These are phyloP conservation scores for Casuarius casuarius DNA, from an alignment of 2,113 vertebrate species.

Conservation along the genomic window DNA sequence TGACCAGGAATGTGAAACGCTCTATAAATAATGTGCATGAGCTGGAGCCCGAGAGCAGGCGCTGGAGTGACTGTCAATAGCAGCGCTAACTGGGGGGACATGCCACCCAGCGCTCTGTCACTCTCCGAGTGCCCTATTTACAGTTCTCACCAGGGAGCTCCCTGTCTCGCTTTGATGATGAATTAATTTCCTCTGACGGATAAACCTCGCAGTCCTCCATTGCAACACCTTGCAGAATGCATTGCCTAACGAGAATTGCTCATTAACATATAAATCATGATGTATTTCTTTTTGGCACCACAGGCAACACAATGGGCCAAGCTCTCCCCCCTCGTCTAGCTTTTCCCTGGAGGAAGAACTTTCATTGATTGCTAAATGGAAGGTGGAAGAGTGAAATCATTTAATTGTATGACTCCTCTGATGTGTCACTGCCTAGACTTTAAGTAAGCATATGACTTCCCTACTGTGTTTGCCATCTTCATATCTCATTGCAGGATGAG, in stretches of 20 bases:
- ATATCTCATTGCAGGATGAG: neutral
- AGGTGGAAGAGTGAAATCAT: conserved; percentile 6
- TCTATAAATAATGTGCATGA: conserved; percentile 46
- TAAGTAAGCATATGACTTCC: neutral
- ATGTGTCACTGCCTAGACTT: neutral
- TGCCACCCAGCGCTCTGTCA: conserved; percentile 57
- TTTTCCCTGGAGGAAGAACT: conserved; percentile 39
- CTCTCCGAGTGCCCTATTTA: conserved; percentile 53
- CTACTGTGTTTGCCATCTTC: neutral
- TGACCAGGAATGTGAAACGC: conserved; percentile 35
- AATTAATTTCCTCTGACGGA: conserved; percentile 54
- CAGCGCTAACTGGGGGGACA: conserved; percentile 2
- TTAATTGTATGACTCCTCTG: conserved; percentile 25
- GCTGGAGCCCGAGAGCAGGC: conserved; percentile 14
- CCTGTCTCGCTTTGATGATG: conserved; percentile 58
- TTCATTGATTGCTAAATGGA: conserved; percentile 65
- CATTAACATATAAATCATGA: conserved; percentile 65
- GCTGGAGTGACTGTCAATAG: conserved; percentile 18
- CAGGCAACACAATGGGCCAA: conserved; percentile 24
- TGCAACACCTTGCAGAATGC: conserved; percentile 52
- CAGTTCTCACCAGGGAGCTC: conserved; percentile 46
- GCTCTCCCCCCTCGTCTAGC: neutral
- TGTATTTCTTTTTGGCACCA: conserved; percentile 48
- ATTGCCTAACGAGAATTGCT: conserved; percentile 23
- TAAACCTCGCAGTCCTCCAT: neutral